Conservation (phyloP, 2,888 invertebrate genomes). For the Cryptocephalus moraei region DNA sequence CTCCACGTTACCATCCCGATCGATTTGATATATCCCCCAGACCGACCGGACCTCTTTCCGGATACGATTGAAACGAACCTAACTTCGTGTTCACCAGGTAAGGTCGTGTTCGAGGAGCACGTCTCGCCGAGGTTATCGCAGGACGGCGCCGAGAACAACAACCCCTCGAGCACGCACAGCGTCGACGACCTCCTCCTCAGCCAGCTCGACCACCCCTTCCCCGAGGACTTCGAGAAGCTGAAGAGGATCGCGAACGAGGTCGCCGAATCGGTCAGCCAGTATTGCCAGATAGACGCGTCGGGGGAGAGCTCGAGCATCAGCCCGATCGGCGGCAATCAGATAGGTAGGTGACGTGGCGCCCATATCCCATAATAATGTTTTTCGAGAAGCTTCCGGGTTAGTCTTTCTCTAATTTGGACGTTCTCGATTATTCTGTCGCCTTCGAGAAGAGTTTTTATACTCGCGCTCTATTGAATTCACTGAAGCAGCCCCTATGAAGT, state of each 20-base stretch:
- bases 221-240: constrained; percentile 76
- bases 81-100: constrained; percentile 6
- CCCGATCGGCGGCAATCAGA: constrained; percentile 30
- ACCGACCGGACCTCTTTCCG: no score
- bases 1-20: no score
- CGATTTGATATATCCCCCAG: no score
- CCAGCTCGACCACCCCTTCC: constrained; percentile 56
- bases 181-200: constrained; percentile 63
- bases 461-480: no score
- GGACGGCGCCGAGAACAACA: constrained; percentile 19
- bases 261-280: constrained; percentile 64
- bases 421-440: no score
- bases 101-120: constrained; percentile 32
- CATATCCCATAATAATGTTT: no score
- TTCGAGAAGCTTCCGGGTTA: no score
- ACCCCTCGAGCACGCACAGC: constrained; percentile 49
- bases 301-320: constrained; percentile 41
- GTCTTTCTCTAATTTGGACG: no score
- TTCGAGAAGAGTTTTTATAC: no score
- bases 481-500: no score
- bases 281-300: constrained; percentile 45
- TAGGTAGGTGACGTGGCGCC: constrained; percentile 15
- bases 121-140: constrained; percentile 15
- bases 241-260: constrained; percentile 77
- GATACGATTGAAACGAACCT: no score